phyloP scores from a whole-genome alignment of 2,797 vertebrate genomes.

The Artibeus jamaicensis region DNA sequence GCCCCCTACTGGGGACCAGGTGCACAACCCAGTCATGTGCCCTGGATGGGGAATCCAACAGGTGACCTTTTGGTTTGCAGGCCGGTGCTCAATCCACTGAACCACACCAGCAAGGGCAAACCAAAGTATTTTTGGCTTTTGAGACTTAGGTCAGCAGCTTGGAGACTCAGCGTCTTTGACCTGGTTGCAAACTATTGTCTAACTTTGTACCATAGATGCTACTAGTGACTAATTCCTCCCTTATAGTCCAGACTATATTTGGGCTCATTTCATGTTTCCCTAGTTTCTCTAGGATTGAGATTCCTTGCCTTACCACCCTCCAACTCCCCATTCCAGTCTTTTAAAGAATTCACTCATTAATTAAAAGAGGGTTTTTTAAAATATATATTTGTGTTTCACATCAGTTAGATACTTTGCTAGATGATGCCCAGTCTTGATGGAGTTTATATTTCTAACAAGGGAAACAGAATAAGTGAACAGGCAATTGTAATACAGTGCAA shows the following conservation, averaged over 20 bases:
- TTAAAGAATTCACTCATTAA: background rate
- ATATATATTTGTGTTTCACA: background rate
- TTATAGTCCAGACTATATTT: background rate
- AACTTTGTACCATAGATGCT: background rate
- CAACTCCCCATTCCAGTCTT: background rate
- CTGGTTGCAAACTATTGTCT: background rate
- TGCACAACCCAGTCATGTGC: too few species aligned
- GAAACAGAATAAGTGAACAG: background rate
- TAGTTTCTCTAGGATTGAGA: background rate
- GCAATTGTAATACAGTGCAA: background rate
- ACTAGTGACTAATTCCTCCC: background rate
- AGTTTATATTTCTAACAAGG: background rate
- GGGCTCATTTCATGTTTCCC: background rate
- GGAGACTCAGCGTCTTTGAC: background rate
- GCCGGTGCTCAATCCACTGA: too few species aligned
- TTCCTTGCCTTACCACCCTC: background rate
- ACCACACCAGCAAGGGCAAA: too few species aligned
- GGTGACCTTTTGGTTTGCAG: too few species aligned
- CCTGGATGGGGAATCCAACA: too few species aligned
- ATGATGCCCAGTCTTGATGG: background rate
- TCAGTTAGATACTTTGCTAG: background rate
- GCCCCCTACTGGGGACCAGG: too few species aligned
- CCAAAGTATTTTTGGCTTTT: background rate
- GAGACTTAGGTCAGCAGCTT: background rate
- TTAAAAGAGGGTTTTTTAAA: background rate